phyloP scores from a whole-genome alignment of 2,797 vertebrate genomes.

The Xyrichtys novacula region DNA sequence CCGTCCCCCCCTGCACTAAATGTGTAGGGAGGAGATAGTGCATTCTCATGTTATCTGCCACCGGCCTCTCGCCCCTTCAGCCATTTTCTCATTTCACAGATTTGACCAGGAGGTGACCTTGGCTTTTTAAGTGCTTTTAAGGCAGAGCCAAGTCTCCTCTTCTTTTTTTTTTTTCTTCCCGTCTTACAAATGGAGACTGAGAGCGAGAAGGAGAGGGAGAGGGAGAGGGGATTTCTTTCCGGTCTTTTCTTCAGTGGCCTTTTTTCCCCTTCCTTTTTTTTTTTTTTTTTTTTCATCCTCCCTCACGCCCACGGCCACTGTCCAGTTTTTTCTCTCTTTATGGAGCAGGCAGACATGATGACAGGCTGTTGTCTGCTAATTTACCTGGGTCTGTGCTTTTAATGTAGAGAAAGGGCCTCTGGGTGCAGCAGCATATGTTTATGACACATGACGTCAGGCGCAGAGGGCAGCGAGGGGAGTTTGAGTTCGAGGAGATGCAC shows the following conservation, averaged over 20 bases:
- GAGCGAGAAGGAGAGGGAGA: slow-evolving; percentile 29
- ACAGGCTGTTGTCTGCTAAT: slow-evolving; percentile 64
- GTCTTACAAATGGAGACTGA: slow-evolving; percentile 65
- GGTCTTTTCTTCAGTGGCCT: slow-evolving; percentile 40
- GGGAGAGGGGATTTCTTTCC: slow-evolving; percentile 42
- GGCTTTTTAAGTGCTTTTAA: slow-evolving; percentile 85
- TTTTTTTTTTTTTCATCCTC: slow-evolving; percentile 18
- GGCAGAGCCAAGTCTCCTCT: slow-evolving; percentile 72
- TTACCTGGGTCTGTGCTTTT: slow-evolving; percentile 57
- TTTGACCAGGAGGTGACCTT: slow-evolving; percentile 85
- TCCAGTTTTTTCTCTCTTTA: slow-evolving; percentile 34
- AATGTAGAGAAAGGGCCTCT: slow-evolving; percentile 54
- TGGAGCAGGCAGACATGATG: slow-evolving; percentile 47
- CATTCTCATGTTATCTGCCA: slow-evolving; percentile 85
- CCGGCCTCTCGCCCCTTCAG: slow-evolving; percentile 76
- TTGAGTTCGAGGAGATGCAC: slow-evolving; percentile 23
- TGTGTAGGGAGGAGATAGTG: slow-evolving; percentile 83
- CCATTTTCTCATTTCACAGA: slow-evolving; percentile 85
- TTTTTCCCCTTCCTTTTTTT: slow-evolving; percentile 7
- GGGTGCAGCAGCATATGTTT: slow-evolving; percentile 65
- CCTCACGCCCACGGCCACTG: slow-evolving; percentile 36
- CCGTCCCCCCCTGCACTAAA: slow-evolving; percentile 68
- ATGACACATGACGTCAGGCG: slow-evolving; percentile 60
- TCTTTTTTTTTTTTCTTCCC: slow-evolving; percentile 33
- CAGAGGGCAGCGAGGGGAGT: slow-evolving; percentile 35